Evolutionary conservation across 53 echinoderm and acorn worm genomes (phyloP).

Genomic region (Apostichopus leukothele): DNA sequence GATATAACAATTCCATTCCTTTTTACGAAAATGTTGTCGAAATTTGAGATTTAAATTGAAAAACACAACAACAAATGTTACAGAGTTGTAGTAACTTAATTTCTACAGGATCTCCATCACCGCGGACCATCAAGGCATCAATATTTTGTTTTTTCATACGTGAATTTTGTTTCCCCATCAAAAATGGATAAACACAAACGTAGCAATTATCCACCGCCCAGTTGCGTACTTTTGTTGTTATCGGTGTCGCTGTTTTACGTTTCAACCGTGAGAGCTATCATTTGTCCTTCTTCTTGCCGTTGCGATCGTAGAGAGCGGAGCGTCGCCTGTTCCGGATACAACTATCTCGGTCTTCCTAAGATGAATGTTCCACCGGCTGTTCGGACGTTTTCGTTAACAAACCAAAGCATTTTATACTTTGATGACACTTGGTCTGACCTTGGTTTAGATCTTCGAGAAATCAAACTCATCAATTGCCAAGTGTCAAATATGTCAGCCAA

Average conservation of each 20-base stretch:
- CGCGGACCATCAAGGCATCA: too few relatives aligned
- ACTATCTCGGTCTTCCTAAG: not conserved
- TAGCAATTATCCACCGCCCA: not conserved
- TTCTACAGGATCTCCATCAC: too few relatives aligned
- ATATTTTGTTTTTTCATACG: too few relatives aligned
- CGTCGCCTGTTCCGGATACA: not conserved
- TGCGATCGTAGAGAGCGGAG: conserved; percentile 27
- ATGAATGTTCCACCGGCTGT: conserved; percentile 12
- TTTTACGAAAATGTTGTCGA: too few relatives aligned
- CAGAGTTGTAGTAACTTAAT: too few relatives aligned
- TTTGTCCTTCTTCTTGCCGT: not conserved
- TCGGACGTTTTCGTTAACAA: not conserved
- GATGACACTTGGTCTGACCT: conserved; percentile 25
- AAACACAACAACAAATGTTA: too few relatives aligned
- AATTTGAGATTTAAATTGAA: too few relatives aligned
- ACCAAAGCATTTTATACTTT: conserved; percentile 10
- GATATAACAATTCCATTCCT: too few relatives aligned
- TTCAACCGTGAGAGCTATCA: not conserved
- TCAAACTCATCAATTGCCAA: not conserved
- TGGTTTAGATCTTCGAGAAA: not conserved
- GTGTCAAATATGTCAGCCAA: conserved; percentile 5
- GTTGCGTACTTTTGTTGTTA: not conserved
- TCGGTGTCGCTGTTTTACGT: not conserved
- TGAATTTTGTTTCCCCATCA: not conserved
- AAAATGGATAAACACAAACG: not conserved